These are phyloP conservation scores for Ceratina australensis DNA, from an alignment of 1,140 invertebrate species.

Conservation along the genomic window DNA sequence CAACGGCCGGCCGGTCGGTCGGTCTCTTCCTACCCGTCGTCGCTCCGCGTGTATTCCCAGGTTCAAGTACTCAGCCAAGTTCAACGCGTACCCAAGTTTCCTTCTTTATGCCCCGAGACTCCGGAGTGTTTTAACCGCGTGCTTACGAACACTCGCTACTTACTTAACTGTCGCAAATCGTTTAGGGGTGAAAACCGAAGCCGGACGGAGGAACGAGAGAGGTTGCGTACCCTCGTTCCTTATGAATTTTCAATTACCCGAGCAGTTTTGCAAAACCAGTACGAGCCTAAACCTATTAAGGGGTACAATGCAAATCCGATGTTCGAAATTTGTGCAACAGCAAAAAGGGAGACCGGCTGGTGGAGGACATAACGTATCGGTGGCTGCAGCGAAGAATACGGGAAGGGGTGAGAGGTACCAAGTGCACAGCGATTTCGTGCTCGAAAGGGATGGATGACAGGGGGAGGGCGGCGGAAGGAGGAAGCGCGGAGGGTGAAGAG, in stretches of 20 bases:
- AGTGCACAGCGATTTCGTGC: conserved; percentile 54
- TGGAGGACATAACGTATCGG: conserved; percentile 57
- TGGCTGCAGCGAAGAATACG: conserved; percentile 55
- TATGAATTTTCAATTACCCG: no score
- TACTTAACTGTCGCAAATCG: no score
- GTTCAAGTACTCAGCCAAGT: neutral
- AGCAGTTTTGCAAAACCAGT: no score
- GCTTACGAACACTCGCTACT: no score
- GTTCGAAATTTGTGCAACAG: no score
- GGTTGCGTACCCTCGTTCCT: no score
- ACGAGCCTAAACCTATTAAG: no score
- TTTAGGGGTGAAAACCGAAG: no score
- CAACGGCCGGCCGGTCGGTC: no score
- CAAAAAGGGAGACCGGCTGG: conserved; percentile 53
- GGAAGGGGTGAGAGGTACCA: conserved; percentile 34
- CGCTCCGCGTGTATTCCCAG: neutral
- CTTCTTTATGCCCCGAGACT: neutral
- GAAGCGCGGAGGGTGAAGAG: conserved; percentile 37
- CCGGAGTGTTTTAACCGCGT: no score
- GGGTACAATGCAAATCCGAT: no score
- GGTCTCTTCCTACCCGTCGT: neutral
- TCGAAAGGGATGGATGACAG: conserved; percentile 57
- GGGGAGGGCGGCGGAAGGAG: conserved; percentile 26
- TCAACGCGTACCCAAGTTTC: neutral
- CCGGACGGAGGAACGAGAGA: no score